Percentiles rank a stretch among this genome's conserved stretches.
Conservation (phyloP, 2,888 invertebrate species). For the Epinotia ramella region DNA sequence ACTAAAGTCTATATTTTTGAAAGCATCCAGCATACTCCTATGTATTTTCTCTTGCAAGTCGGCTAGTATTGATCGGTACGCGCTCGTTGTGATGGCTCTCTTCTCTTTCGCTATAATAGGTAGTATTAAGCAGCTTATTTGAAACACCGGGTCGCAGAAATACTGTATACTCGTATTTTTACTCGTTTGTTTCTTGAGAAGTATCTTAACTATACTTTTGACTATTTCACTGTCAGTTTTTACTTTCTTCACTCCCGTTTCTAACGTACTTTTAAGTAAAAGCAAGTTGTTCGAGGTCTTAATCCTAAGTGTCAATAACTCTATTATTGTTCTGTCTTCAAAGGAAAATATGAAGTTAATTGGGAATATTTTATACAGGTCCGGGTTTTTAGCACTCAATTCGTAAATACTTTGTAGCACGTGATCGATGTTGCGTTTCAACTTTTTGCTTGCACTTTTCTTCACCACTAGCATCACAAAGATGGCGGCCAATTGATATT, state of each 20-base stretch:
- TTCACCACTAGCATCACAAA: constrained; percentile 72
- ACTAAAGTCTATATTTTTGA: constrained; percentile 71
- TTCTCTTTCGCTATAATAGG: constrained; percentile 77
- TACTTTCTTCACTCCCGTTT: constrained; percentile 75
- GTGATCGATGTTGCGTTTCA: constrained; percentile 64
- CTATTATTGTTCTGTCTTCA: constrained; percentile 61
- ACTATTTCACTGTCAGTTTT: constrained; percentile 71
- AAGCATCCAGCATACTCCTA: constrained; percentile 66
- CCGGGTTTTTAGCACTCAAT: constrained; percentile 72
- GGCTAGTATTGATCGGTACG: constrained; percentile 72
- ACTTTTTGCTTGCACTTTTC: constrained; percentile 68
- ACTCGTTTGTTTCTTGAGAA: constrained; percentile 62
- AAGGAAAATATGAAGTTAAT: constrained; percentile 71
- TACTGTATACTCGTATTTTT: constrained; percentile 62
- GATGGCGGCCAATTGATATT: constrained; percentile 70
- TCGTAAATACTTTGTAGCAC: constrained; percentile 71
- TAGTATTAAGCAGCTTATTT: constrained; percentile 73
- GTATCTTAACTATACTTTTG: constrained; percentile 68
- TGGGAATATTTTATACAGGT: constrained; percentile 75
- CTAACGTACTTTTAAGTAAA: constrained; percentile 68
- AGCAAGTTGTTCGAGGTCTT: constrained; percentile 68
- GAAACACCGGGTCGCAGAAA: constrained; percentile 72
- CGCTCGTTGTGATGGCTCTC: constrained; percentile 69
- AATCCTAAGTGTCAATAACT: constrained; percentile 69
- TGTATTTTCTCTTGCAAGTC: constrained; percentile 77